Percentiles rank a stretch among this genome's conserved stretches.
Evolutionary conservation across 2,888 invertebrate genomes (phyloP).

Genomic region (Seira sanloemensis): DNA sequence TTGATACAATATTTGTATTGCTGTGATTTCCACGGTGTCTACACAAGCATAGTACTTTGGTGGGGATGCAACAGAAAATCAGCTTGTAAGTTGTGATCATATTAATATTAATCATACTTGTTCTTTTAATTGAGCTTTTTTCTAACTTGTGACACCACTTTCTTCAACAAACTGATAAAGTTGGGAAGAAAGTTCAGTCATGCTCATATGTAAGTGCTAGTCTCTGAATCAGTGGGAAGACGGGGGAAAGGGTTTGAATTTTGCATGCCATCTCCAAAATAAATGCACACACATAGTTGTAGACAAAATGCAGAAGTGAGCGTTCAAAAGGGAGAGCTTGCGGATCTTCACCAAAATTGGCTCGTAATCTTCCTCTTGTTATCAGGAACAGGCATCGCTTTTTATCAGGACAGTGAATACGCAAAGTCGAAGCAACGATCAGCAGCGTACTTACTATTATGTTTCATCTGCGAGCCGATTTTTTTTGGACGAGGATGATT

Average conservation of each 20-base stretch:
- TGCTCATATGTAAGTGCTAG: no score
- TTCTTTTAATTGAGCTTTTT: no score
- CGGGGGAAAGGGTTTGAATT: constrained; percentile 2
- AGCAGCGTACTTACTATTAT: neutral
- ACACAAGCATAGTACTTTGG: no score
- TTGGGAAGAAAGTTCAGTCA: no score
- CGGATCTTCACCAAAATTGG: neutral
- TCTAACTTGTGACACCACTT: no score
- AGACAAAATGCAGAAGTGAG: neutral
- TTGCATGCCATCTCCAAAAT: neutral
- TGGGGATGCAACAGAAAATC: no score
- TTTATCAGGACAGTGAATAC: neutral
- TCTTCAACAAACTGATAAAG: no score
- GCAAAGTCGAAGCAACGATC: neutral
- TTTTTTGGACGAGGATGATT: constrained; percentile 4
- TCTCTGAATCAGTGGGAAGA: no score
- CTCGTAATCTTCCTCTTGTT: neutral
- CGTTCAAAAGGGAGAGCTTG: constrained; percentile 10
- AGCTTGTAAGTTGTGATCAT: no score
- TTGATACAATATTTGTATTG: no score
- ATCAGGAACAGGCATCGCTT: neutral
- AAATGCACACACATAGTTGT: neutral
- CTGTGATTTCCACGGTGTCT: no score
- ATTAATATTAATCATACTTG: no score
- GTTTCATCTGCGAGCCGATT: neutral